Conservation (phyloP, 2,113 vertebrate species). For the Hydrochoerus hydrochaeris region DNA sequence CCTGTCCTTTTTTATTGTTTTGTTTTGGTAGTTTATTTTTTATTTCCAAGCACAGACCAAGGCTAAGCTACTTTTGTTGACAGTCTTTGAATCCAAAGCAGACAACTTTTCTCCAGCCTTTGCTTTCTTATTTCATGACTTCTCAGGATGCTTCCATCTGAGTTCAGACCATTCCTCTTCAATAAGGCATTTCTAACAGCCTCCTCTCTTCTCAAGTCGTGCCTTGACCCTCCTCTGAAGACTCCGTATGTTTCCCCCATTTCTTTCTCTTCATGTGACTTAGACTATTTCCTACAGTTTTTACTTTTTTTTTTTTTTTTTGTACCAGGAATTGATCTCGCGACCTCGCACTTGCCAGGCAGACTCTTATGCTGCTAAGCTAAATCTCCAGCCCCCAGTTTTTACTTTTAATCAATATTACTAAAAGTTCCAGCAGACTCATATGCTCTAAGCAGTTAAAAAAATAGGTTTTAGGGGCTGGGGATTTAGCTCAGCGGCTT, state of each 20-base stretch:
- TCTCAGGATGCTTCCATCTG: neutral
- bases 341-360: too few species aligned
- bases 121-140: neutral
- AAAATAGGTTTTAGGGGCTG: too few species aligned
- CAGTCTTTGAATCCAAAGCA: neutral
- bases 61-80: neutral
- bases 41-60: neutral
- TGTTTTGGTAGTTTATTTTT: neutral
- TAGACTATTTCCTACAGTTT: neutral
- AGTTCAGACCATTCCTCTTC: neutral
- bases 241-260: neutral
- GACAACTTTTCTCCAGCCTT: neutral
- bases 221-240: neutral
- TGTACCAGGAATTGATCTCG: too few species aligned
- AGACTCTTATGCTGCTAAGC: too few species aligned
- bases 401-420: neutral
- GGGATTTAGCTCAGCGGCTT: too few species aligned
- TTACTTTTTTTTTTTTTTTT: neutral
- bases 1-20: neutral
- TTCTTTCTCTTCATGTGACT: neutral
- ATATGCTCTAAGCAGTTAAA: neutral
- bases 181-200: neutral
- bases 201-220: neutral
- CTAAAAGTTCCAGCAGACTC: neutral
- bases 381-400: neutral